Evolutionary conservation across 2,888 invertebrate genomes (phyloP).

Genomic region (Charanyca ferruginea): DNA sequence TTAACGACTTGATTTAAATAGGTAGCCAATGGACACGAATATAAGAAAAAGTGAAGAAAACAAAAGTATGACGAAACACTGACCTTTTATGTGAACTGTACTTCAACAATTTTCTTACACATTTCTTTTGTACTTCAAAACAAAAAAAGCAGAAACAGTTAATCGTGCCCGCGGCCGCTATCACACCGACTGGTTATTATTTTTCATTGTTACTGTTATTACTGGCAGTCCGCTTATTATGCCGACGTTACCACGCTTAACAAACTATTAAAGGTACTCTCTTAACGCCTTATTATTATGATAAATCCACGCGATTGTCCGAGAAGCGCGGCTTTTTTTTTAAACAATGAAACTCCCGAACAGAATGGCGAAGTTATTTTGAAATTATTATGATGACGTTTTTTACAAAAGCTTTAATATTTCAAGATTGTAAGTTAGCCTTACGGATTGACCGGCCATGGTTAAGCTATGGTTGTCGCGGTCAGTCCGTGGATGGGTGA

Average conservation of each 20-base stretch:
- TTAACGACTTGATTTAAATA: no score
- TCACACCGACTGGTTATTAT: conserved; percentile 78
- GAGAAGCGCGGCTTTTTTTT: conserved; percentile 59
- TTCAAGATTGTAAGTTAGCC: conserved; percentile 4
- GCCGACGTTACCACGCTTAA: conserved; percentile 84
- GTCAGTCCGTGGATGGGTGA: no score
- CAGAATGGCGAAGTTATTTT: neutral
- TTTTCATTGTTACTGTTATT: conserved; percentile 89
- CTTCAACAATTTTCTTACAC: conserved; percentile 10
- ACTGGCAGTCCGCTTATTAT: conserved; percentile 80
- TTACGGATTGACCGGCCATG: no score
- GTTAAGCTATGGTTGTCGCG: no score
- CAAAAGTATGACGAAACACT: neutral
- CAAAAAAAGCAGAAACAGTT: conserved; percentile 51
- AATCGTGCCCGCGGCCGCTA: conserved; percentile 50
- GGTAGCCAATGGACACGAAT: no score
- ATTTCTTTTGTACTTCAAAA: conserved; percentile 45
- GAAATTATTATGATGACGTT: neutral
- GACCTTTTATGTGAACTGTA: neutral
- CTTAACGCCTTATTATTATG: conserved; percentile 84
- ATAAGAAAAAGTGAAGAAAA: no score
- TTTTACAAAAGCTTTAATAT: neutral
- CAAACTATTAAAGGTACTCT: conserved; percentile 87
- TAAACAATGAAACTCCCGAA: conserved; percentile 39
- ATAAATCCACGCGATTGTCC: conserved; percentile 79